Percentiles rank a stretch among this genome's conserved stretches.
These are phyloP conservation scores for Mixornis gularis DNA, from an alignment of 2,113 vertebrate species.

Conservation along the genomic window DNA sequence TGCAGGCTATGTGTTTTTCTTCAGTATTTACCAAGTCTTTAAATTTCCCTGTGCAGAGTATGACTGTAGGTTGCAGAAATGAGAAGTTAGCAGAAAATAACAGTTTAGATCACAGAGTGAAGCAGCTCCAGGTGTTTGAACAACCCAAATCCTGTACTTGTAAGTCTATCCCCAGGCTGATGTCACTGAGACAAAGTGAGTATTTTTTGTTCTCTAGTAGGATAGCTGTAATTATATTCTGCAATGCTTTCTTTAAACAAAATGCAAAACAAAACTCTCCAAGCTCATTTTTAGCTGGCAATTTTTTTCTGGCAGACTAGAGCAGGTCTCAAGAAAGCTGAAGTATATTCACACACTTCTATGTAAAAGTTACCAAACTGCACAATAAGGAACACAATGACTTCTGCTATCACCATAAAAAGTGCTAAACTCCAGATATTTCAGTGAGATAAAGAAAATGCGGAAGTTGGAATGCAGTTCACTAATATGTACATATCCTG, in stretches of 20 bases:
- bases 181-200: conserved; percentile 36
- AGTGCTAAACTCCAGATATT: not conserved
- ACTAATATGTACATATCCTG: not conserved
- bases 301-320: conserved; percentile 36
- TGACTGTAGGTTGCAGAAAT: conserved; percentile 12
- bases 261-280: conserved; percentile 39
- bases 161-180: conserved; percentile 42
- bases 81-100: conserved; percentile 64
- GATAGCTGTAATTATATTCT: conserved; percentile 60
- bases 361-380: conserved; percentile 25
- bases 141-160: conserved; percentile 54
- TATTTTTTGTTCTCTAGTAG: conserved; percentile 65
- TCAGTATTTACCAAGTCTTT: conserved; percentile 55
- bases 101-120: conserved; percentile 58
- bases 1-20: conserved; percentile 26
- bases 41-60: conserved; percentile 23
- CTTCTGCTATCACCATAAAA: not conserved
- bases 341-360: not conserved
- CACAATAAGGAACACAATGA: not conserved
- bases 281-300: conserved; percentile 39
- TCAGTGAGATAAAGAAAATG: not conserved
- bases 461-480: not conserved
- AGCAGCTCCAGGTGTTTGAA: conserved; percentile 59
- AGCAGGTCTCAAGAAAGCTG: conserved; percentile 35
- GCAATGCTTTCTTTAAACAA: conserved; percentile 56